Evolutionary conservation across 2,888 invertebrate genomes (phyloP).

Genomic region (Pollenia angustigena): DNA sequence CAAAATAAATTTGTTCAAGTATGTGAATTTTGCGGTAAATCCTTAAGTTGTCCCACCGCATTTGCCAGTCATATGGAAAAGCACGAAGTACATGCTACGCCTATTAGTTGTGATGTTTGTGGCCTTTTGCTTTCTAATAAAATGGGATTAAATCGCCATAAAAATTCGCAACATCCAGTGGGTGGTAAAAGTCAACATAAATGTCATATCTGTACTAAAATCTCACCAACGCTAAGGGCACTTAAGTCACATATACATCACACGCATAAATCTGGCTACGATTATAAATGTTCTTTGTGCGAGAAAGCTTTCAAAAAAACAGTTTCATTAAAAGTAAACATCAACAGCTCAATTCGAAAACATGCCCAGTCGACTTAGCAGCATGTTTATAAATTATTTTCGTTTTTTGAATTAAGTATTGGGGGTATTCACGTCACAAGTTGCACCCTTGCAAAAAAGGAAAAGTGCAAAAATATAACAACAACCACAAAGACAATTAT

Average conservation of each 20-base stretch:
- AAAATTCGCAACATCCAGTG: slow-evolving; percentile 81
- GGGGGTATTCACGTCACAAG: too few species aligned
- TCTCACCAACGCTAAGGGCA: slow-evolving; percentile 82
- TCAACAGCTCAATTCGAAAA: neutral
- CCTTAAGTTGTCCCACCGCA: slow-evolving; percentile 81
- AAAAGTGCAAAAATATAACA: too few species aligned
- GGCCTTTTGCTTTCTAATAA: slow-evolving; percentile 80
- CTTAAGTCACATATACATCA: slow-evolving; percentile 82
- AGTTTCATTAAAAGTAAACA: slow-evolving; percentile 73
- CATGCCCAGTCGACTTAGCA: neutral
- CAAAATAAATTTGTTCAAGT: slow-evolving; percentile 66
- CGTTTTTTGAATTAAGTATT: too few species aligned
- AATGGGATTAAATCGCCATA: slow-evolving; percentile 81
- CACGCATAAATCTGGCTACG: slow-evolving; percentile 81
- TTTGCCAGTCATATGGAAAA: slow-evolving; percentile 82
- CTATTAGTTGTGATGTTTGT: slow-evolving; percentile 82
- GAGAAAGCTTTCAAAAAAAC: slow-evolving; percentile 82
- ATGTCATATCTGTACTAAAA: slow-evolving; percentile 81
- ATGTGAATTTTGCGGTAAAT: slow-evolving; percentile 79
- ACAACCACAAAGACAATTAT: too few species aligned
- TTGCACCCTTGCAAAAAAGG: too few species aligned
- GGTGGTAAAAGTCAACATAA: slow-evolving; percentile 78
- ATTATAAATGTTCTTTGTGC: slow-evolving; percentile 81
- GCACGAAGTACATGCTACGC: slow-evolving; percentile 80
- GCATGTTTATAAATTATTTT: too few species aligned